These are phyloP conservation scores for Microchrysa polita DNA, from an alignment of 2,888 invertebrate genomes.

Conservation along the genomic window DNA sequence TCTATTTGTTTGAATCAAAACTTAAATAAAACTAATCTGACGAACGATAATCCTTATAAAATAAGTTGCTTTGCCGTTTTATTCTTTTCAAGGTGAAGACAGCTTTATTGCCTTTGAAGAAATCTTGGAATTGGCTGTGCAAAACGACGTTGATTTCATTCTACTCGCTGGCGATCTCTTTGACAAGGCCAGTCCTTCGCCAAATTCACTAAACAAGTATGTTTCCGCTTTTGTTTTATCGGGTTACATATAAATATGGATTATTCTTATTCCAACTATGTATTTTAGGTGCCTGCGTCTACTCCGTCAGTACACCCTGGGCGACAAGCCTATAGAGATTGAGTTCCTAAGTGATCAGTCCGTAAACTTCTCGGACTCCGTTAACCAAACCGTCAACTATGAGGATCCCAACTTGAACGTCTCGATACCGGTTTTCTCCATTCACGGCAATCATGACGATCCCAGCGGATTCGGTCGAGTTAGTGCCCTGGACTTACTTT, in stretches of 20 bases:
- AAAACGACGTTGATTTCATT: slow-evolving; percentile 85
- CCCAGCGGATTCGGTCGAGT: slow-evolving; percentile 77
- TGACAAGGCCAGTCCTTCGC: slow-evolving; percentile 92
- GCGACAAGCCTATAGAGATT: slow-evolving; percentile 68
- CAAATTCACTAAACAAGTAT: slow-evolving; percentile 70
- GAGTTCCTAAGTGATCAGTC: slow-evolving; percentile 89
- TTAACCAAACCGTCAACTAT: slow-evolving; percentile 83
- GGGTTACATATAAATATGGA: no score
- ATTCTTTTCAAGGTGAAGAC: slow-evolving; percentile 73
- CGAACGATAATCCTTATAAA: no score
- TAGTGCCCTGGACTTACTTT: slow-evolving; percentile 88
- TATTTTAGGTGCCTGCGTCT: slow-evolving; percentile 59
- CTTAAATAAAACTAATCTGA: no score
- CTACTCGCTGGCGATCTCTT: slow-evolving; percentile 96
- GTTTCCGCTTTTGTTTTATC: slow-evolving; percentile 48
- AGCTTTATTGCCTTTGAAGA: slow-evolving; percentile 95
- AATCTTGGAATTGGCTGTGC: slow-evolving; percentile 81
- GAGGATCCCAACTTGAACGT: slow-evolving; percentile 96
- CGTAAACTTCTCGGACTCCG: slow-evolving; percentile 76
- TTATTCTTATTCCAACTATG: neutral
- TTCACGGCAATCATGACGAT: slow-evolving; percentile 99
- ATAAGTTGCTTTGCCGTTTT: neutral
- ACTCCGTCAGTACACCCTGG: slow-evolving; percentile 61
- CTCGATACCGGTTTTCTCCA: slow-evolving; percentile 91
- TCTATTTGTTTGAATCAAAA: no score